phyloP scores from a whole-genome alignment of 2,797 vertebrate genomes.

The Gymnodraco acuticeps region DNA sequence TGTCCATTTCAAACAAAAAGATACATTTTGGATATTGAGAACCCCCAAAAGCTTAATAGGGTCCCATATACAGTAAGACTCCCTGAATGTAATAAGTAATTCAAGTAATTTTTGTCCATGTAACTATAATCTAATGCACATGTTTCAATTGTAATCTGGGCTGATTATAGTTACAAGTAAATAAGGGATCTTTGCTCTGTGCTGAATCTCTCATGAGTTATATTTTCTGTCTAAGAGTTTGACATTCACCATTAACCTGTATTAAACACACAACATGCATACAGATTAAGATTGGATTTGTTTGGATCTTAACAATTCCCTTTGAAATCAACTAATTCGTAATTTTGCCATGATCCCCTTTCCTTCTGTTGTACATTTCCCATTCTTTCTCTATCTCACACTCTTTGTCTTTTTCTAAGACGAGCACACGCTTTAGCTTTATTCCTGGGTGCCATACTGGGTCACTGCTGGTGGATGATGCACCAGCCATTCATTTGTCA shows the following conservation, averaged over 20 bases:
- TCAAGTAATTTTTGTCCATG: too few relatives aligned
- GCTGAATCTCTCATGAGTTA: neutral
- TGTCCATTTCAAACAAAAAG: too few relatives aligned
- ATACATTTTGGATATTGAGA: too few relatives aligned
- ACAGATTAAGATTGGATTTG: neutral
- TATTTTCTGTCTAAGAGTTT: neutral
- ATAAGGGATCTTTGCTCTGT: neutral
- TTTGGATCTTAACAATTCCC: constrained; percentile 14
- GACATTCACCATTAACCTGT: neutral
- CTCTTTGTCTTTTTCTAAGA: constrained; percentile 8
- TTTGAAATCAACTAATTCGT: constrained; percentile 5
- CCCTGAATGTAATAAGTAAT: too few relatives aligned
- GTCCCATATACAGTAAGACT: too few relatives aligned
- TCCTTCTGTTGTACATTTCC: neutral
- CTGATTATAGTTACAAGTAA: neutral
- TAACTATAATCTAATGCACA: too few relatives aligned
- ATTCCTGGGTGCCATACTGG: constrained; percentile 15
- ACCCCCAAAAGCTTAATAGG: too few relatives aligned
- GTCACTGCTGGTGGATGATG: constrained; percentile 12
- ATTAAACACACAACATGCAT: neutral
- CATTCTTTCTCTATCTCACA: neutral
- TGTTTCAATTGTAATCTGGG: too few relatives aligned
- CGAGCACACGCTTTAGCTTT: constrained; percentile 1
- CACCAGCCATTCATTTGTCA: constrained; percentile 24
- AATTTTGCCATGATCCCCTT: neutral